Conservation (phyloP, 1,140 invertebrate species). For the Papilio machaon region DNA sequence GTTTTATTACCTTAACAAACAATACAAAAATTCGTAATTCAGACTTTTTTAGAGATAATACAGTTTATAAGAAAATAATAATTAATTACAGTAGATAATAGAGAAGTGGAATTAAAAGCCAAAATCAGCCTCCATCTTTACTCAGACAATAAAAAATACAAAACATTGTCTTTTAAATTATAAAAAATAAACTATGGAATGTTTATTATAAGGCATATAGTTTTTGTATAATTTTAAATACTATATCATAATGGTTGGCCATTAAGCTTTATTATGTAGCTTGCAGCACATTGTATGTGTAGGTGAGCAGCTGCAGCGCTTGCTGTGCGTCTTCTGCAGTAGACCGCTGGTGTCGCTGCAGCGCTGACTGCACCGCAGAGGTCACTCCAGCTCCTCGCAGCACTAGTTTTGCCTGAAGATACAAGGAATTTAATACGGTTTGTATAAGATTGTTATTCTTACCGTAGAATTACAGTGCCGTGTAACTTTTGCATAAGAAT, state of each 20-base stretch:
- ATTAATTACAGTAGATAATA: neutral
- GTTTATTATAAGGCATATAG: too few relatives aligned
- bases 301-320: slow-evolving; percentile 66
- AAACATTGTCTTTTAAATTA: neutral
- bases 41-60: neutral
- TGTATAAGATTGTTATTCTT: too few relatives aligned
- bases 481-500: too few relatives aligned
- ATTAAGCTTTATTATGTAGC: slow-evolving; percentile 52
- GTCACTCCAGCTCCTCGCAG: slow-evolving; percentile 66
- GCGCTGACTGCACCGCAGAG: slow-evolving; percentile 56
- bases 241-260: neutral
- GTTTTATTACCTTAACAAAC: neutral
- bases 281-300: slow-evolving; percentile 65
- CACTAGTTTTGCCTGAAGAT: slow-evolving; percentile 65
- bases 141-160: neutral
- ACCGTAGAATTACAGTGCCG: too few relatives aligned
- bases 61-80: neutral
- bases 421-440: neutral
- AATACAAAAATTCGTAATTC: neutral
- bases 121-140: neutral
- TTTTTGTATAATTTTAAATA: neutral
- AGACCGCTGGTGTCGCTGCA: slow-evolving; percentile 57
- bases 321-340: slow-evolving; percentile 46
- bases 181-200: neutral
- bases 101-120: neutral